Conservation (phyloP, 2,113 vertebrate genomes). For the Tachuris rubrigastra region DNA sequence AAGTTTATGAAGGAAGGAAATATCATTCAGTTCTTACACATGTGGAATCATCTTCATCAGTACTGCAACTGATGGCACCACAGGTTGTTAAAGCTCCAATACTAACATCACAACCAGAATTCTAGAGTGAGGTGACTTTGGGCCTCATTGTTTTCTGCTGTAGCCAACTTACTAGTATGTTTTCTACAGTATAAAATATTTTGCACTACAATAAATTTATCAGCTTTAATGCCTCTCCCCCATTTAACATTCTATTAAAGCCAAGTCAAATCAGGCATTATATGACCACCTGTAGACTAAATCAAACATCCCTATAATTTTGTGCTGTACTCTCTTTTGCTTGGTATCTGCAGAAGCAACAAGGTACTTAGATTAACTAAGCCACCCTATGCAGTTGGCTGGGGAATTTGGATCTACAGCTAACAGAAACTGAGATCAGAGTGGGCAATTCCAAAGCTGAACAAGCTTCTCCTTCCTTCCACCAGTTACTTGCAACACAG, state of each 20-base stretch:
- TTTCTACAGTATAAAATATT: neutral
- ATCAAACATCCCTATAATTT: neutral
- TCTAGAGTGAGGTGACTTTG: neutral
- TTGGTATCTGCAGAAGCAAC: neutral
- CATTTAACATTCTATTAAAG: neutral
- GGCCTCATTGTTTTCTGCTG: neutral
- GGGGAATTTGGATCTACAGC: neutral
- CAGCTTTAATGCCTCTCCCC: neutral
- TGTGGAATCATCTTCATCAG: neutral
- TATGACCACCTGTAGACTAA: neutral
- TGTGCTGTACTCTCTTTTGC: neutral
- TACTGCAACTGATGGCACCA: neutral
- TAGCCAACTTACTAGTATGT: neutral
- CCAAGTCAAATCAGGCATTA: neutral
- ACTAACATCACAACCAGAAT: neutral
- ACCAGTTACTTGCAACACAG: neutral
- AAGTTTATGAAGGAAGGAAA: neutral
- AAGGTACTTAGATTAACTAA: neutral
- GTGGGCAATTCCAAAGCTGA: neutral
- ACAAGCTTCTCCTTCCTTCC: neutral
- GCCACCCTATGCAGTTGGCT: neutral
- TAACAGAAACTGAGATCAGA: neutral
- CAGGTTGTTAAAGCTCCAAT: neutral
- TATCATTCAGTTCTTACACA: neutral
- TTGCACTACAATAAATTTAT: neutral